phyloP scores from a whole-genome alignment of 2,888 invertebrate species.

The Alviniconcha strummeri region DNA sequence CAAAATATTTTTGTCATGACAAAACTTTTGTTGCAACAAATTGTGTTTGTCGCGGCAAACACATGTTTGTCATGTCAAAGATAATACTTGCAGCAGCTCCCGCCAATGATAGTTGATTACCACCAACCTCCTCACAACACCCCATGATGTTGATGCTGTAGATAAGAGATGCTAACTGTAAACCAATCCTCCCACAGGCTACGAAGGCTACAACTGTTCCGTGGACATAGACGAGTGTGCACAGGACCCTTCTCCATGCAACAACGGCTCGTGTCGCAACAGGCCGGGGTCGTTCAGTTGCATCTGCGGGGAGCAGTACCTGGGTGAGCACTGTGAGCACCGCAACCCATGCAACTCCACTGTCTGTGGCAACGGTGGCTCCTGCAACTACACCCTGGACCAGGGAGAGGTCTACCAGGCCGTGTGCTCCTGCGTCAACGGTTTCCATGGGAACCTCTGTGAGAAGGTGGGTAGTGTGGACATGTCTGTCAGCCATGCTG shows the following conservation, averaged over 20 bases:
- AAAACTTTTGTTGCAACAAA: no score
- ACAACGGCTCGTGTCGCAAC: constrained; percentile 87
- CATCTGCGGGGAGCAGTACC: constrained; percentile 77
- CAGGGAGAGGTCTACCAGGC: constrained; percentile 31
- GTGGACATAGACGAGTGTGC: constrained; percentile 61
- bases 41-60: no score
- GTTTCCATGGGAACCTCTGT: constrained; percentile 51
- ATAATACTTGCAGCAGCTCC: no score
- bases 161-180: no score
- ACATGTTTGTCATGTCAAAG: no score
- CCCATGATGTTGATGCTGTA: no score
- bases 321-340: constrained; percentile 83
- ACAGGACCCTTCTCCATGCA: constrained; percentile 75
- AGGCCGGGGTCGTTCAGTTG: constrained; percentile 77
- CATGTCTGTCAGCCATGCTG: no score
- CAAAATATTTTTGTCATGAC: no score
- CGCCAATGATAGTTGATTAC: no score
- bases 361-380: constrained; percentile 53
- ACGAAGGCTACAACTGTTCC: constrained; percentile 69
- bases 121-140: no score
- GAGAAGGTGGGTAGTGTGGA: constrained; percentile 70
- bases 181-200: constrained; percentile 76
- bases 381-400: constrained; percentile 40
- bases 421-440: constrained; percentile 63
- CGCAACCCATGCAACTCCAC: constrained; percentile 70